Evolutionary conservation across 2,113 vertebrate genomes (phyloP).

Genomic region (Australoheros scitulus): DNA sequence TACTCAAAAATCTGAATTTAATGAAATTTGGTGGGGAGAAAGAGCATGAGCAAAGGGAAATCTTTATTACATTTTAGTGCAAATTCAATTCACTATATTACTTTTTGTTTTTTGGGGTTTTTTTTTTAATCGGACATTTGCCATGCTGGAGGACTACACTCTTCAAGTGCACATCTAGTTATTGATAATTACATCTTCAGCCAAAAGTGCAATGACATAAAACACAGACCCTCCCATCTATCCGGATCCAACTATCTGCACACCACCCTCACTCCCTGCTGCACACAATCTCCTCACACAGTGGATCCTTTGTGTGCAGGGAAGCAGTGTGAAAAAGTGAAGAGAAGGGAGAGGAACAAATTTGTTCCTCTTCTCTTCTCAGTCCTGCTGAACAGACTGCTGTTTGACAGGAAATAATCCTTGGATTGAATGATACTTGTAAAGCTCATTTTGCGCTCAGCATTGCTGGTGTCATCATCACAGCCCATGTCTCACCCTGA

Average conservation of each 20-base stretch:
- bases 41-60: background rate
- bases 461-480: constrained; percentile 34
- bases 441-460: constrained; percentile 44
- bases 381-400: constrained; percentile 39
- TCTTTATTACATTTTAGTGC: background rate
- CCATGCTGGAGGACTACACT: background rate
- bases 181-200: constrained; percentile 28
- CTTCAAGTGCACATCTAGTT: background rate
- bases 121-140: background rate
- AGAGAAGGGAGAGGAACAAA: constrained; percentile 53
- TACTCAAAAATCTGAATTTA: background rate
- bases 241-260: background rate
- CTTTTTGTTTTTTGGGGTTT: background rate
- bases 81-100: background rate
- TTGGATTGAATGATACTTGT: constrained; percentile 48
- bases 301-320: constrained; percentile 66
- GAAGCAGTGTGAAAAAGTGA: constrained; percentile 56
- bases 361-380: constrained; percentile 65
- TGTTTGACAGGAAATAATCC: constrained; percentile 63
- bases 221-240: constrained; percentile 10
- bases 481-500: constrained; percentile 9
- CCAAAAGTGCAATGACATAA: constrained; percentile 17
- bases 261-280: constrained; percentile 17
- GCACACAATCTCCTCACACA: constrained; percentile 62
- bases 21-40: background rate